Conservation (phyloP, 2,888 invertebrate genomes). For the Eupithecia vulgata region DNA sequence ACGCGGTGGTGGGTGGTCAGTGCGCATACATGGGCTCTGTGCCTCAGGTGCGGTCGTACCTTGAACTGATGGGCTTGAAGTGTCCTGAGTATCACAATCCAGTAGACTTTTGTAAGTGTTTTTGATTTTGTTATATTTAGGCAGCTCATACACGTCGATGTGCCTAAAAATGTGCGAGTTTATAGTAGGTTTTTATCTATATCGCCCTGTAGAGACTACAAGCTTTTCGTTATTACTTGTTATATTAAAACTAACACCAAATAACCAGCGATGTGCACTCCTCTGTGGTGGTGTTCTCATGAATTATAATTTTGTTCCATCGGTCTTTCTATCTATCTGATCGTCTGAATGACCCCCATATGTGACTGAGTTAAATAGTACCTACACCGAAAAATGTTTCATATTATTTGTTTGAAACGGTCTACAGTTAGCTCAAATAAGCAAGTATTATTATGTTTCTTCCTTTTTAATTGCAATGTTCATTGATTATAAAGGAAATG, state of each 20-base stretch:
- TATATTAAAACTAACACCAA: not conserved
- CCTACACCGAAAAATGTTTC: too few relatives aligned
- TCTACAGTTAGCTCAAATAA: too few relatives aligned
- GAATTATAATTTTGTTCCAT: not conserved
- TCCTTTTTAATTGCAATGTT: too few relatives aligned
- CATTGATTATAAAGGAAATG: too few relatives aligned
- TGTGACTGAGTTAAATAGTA: too few relatives aligned
- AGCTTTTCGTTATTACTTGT: not conserved
- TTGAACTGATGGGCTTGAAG: slow-evolving; percentile 86
- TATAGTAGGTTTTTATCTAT: not conserved
- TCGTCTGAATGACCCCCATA: too few relatives aligned
- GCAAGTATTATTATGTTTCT: too few relatives aligned
- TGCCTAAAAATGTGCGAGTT: not conserved
- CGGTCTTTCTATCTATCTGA: too few relatives aligned
- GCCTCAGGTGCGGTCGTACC: slow-evolving; percentile 89
- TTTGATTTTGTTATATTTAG: not conserved
- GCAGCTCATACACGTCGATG: not conserved
- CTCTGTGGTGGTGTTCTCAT: not conserved
- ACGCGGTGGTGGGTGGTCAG: slow-evolving; percentile 91
- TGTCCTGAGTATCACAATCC: slow-evolving; percentile 97
- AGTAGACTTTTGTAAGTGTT: slow-evolving; percentile 92
- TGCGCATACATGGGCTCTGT: slow-evolving; percentile 93
- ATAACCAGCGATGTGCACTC: not conserved
- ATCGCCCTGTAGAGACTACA: not conserved
- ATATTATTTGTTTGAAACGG: too few relatives aligned